Evolutionary conservation across 2,888 invertebrate species (phyloP), one percentile per base, ranked within the genome.

Genomic region (Tiliacea citrago): DNA sequence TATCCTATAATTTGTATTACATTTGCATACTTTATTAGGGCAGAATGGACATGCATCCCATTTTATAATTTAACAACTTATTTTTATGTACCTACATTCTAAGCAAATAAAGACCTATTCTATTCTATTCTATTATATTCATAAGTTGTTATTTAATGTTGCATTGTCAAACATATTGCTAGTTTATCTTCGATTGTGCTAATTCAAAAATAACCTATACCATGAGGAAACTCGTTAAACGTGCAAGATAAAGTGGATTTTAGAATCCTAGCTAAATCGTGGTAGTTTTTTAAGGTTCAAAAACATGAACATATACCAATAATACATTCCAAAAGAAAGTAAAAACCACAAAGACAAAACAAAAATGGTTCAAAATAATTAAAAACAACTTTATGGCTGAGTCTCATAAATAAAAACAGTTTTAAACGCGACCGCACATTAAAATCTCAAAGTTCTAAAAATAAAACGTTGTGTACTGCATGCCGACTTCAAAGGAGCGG

Each of bases 401-500:
- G 42, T 0, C 12, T 47, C 66, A 63, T 79, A 68, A 78, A 63
- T 79, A 68, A 78, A 66, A 78, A 53, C 21, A 12, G 24, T 42
- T n/a, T 53, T 35, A 63, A 68, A 55, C 57, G 18, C 16, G 45
- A 73, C 58, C 71, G 12, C 61, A 63, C 29, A 72, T 58, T 57
- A 70, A 73, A 67, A 60, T 65, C 65, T 45, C 18, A 53, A 29
- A 13, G 29, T 29, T 63, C 81, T 21, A 81, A 66, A 81, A 53
- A 75, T 80, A 84, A 47, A n/a, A 35, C 21, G 12, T 24, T 75
- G 68, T 83, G 57, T 75, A 58, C 49, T 81, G 68, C 13, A 65
- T 60, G 7, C 51, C 24, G 21, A 69, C 82, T 69, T 84, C 82
- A 82, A 82, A 76, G 71, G 24, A 51, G 42, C 24, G 53, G 58